These are phyloP conservation scores for Andrena haemorrhoa DNA, from an alignment of 2,888 invertebrate genomes.

Conservation along the genomic window DNA sequence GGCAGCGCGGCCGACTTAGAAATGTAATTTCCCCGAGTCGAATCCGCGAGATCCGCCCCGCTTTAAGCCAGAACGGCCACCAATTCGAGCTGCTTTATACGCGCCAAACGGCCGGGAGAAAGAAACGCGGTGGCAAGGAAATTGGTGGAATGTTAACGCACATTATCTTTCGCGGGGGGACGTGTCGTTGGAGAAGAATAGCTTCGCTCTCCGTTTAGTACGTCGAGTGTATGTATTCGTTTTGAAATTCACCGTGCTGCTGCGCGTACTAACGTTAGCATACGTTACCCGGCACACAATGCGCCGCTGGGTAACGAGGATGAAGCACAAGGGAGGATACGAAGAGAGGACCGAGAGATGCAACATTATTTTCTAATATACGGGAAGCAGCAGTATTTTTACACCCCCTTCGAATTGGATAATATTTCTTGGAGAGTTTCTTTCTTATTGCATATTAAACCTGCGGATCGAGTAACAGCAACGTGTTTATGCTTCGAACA, in stretches of 20 bases:
- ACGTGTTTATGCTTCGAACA: not conserved
- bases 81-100: conserved; percentile 31
- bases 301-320: conserved; percentile 32
- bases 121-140: not conserved
- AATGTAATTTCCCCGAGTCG: conserved; percentile 38
- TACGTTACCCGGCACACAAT: conserved; percentile 23
- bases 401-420: not conserved
- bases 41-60: conserved; percentile 16
- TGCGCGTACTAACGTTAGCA: conserved; percentile 15
- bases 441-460: not conserved
- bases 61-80: conserved; percentile 19
- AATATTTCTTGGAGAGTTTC: not conserved
- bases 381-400: not conserved
- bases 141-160: not conserved
- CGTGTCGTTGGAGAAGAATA: not conserved
- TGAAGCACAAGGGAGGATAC: conserved; percentile 9
- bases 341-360: not conserved
- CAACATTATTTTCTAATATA: conserved; percentile 20
- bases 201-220: conserved; percentile 7
- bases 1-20: conserved; percentile 29
- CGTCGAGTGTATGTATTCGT: conserved; percentile 39
- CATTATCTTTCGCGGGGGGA: not conserved
- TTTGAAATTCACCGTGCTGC: conserved; percentile 27
- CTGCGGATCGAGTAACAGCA: not conserved
- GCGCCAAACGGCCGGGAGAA: not conserved